A percentile compares a stretch with the other conserved stretches of the same genome.
These are phyloP conservation scores for Battus philenor DNA, from an alignment of 1,140 invertebrate species.

Conservation along the genomic window DNA sequence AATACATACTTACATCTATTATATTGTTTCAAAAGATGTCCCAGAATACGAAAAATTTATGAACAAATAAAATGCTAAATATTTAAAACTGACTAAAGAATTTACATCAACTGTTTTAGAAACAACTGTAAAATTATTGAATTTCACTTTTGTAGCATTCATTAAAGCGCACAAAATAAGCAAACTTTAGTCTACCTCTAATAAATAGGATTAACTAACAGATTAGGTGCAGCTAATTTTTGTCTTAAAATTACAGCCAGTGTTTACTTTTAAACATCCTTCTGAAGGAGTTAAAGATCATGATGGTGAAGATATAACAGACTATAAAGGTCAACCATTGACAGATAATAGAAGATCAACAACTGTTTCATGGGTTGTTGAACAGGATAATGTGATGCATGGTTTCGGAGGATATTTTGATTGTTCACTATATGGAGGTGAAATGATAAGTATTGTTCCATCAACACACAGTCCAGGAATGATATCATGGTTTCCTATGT, in stretches of 20 bases:
- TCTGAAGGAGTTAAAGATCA: conserved; percentile 38
- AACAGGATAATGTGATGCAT: conserved; percentile 88
- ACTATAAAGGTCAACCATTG: conserved; percentile 80
- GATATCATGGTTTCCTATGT: conserved; percentile 98
- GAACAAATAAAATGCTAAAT: no score
- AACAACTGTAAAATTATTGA: no score
- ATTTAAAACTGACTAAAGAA: no score
- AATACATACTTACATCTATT: no score
- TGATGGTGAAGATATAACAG: conserved; percentile 44
- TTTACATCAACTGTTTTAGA: no score
- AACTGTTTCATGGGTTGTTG: conserved; percentile 81
- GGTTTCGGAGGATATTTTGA: conserved; percentile 98
- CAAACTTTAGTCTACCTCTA: no score
- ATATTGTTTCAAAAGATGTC: no score
- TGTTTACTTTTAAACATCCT: conserved; percentile 95
- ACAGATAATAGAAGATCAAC: conserved; percentile 88
- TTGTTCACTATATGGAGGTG: conserved; percentile 88
- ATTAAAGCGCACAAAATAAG: no score
- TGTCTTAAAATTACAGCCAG: conserved; percentile 48
- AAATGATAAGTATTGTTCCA: conserved; percentile 93
- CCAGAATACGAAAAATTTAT: no score
- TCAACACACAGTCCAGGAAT: conserved; percentile 91
- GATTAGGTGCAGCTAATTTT: neutral
- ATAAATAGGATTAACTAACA: neutral
- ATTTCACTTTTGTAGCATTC: no score